Evolutionary conservation across 2,888 invertebrate genomes (phyloP).

Genomic region (Camptogramma bilineatum): DNA sequence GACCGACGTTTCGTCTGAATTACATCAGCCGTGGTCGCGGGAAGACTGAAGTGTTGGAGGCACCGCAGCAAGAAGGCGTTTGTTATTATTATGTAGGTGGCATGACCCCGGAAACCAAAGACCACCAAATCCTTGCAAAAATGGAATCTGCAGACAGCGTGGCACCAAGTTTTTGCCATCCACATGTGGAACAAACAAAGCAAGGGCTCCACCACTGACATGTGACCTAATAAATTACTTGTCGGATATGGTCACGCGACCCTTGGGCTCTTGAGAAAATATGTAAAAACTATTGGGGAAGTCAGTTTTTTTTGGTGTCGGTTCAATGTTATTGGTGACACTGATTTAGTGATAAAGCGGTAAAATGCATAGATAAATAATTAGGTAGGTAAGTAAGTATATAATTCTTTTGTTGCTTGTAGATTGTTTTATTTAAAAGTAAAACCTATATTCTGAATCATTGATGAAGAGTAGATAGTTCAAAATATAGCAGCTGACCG

Average conservation of each 20-base stretch:
- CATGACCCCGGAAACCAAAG: constrained; percentile 39
- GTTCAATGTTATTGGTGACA: neutral
- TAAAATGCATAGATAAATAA: no score
- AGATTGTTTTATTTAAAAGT: no score
- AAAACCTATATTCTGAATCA: no score
- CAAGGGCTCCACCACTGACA: constrained; percentile 37
- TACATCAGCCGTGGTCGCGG: no score
- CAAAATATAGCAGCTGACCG: no score
- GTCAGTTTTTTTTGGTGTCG: constrained; percentile 30
- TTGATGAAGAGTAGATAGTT: no score
- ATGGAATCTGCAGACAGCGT: constrained; percentile 62
- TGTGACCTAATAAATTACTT: constrained; percentile 61
- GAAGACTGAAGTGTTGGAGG: no score
- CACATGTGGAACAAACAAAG: constrained; percentile 50
- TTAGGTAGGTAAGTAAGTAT: no score
- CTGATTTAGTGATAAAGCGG: neutral
- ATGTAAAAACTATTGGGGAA: constrained; percentile 29
- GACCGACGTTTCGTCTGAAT: no score
- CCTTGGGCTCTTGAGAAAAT: constrained; percentile 37
- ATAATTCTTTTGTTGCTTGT: no score
- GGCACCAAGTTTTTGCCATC: constrained; percentile 70
- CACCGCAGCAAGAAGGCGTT: no score
- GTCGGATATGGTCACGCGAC: constrained; percentile 70
- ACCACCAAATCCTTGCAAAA: constrained; percentile 39
- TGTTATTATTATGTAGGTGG: constrained; percentile 16